Evolutionary conservation across 2,113 vertebrate species (phyloP).

Genomic region (Mormyrus iriodes): DNA sequence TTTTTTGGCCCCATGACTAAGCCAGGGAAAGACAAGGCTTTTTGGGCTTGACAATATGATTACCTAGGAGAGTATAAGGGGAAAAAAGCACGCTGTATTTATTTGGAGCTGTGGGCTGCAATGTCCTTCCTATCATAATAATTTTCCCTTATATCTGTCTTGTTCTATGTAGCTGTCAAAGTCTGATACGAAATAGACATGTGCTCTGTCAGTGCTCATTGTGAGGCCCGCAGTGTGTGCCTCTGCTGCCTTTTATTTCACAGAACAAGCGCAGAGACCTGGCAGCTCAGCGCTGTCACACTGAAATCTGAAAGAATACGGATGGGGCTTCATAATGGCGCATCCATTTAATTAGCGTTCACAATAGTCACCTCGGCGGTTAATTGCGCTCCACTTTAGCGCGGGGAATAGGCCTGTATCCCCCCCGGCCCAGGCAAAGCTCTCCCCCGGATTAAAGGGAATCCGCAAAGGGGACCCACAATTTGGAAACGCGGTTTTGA

Average conservation of each 20-base stretch:
- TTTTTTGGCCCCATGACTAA: neutral
- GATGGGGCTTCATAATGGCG: neutral
- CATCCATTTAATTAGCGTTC: neutral
- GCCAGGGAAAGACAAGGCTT: neutral
- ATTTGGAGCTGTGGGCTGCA: conserved; percentile 1
- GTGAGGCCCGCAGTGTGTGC: neutral
- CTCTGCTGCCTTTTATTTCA: neutral
- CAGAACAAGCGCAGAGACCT: neutral
- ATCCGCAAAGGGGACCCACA: neutral
- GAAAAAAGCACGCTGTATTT: neutral
- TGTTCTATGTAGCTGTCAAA: conserved; percentile 9
- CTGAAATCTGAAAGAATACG: neutral
- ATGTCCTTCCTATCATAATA: conserved; percentile 12
- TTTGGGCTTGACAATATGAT: conserved; percentile 8
- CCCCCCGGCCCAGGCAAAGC: neutral
- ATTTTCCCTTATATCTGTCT: conserved; percentile 9
- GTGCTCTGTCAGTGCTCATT: conserved; percentile 3
- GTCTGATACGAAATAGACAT: neutral
- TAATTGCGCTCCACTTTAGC: neutral
- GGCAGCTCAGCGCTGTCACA: neutral
- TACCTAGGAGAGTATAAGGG: conserved; percentile 2
- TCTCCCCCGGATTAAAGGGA: neutral
- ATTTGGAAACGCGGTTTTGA: neutral
- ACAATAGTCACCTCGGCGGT: neutral
- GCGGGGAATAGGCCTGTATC: neutral